Percentiles rank a stretch among this genome's conserved stretches.
Evolutionary conservation across 2,113 vertebrate genomes (phyloP).

Genomic region (Ctenomys sociabilis): DNA sequence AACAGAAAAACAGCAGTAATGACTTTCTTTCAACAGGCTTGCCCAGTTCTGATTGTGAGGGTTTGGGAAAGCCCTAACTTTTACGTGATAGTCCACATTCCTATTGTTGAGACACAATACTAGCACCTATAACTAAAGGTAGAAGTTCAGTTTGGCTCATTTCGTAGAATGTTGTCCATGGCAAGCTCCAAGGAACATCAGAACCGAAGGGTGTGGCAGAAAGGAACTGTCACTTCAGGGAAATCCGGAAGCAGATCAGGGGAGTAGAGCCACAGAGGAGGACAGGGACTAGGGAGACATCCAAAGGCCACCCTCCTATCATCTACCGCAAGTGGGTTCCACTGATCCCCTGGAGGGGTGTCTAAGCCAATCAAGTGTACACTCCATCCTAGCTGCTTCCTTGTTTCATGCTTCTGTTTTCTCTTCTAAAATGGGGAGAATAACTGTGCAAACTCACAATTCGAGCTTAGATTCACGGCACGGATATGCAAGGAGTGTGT

Average conservation of each 20-base stretch:
- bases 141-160: not conserved
- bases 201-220: not conserved
- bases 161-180: not conserved
- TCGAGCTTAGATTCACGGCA: not conserved
- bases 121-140: not conserved
- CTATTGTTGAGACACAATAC: too few species aligned
- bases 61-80: not conserved
- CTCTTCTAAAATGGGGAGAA: not conserved
- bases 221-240: not conserved
- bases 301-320: not conserved
- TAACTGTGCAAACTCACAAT: not conserved
- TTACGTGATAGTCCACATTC: not conserved
- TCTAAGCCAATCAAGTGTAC: not conserved
- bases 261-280: not conserved
- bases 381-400: not conserved
- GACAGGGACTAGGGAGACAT: not conserved
- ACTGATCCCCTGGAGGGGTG: not conserved
- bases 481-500: not conserved
- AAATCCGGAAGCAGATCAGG: not conserved
- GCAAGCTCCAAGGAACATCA: not conserved
- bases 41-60: not conserved
- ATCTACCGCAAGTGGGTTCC: not conserved
- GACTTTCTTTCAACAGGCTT: not conserved
- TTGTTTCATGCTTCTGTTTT: not conserved
- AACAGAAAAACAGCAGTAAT: too few species aligned